These are phyloP conservation scores for Cyrtonyx montezumae DNA, from an alignment of 2,113 vertebrate genomes.

Conservation along the genomic window DNA sequence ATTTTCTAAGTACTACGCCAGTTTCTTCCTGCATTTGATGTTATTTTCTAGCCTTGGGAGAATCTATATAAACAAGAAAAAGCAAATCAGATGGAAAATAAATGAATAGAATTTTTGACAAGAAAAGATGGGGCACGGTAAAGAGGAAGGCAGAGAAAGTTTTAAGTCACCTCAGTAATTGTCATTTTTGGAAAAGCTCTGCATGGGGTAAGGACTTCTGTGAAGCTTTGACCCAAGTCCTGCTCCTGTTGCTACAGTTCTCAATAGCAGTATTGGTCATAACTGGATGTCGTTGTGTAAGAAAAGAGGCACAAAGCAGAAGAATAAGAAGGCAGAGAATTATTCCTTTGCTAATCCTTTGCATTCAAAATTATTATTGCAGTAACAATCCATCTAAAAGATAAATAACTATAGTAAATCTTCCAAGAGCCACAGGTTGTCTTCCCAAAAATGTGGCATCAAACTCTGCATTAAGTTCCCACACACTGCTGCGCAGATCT, in stretches of 20 bases:
- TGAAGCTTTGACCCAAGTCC: neutral
- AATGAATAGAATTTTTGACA: neutral
- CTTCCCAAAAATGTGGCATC: neutral
- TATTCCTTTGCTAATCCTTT: neutral
- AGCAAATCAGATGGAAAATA: neutral
- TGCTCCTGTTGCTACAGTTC: neutral
- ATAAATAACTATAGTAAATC: neutral
- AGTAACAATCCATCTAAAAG: neutral
- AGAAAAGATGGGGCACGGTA: neutral
- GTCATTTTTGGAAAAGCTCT: neutral
- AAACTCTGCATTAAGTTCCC: neutral
- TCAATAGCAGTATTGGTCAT: neutral
- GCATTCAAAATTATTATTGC: neutral
- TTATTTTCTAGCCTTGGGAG: neutral
- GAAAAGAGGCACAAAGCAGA: neutral
- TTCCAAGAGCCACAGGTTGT: rapidly evolving
- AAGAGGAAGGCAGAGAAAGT: neutral
- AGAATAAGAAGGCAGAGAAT: neutral
- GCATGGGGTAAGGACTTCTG: neutral
- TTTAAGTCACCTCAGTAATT: neutral
- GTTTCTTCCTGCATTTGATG: neutral
- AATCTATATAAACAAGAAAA: neutral
- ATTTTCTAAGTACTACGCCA: neutral
- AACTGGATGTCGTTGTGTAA: neutral
- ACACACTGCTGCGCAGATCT: neutral